Evolutionary conservation across 2,888 invertebrate genomes (phyloP), one percentile per base, ranked within the genome.

Genomic region (Melieria crassipennis): DNA sequence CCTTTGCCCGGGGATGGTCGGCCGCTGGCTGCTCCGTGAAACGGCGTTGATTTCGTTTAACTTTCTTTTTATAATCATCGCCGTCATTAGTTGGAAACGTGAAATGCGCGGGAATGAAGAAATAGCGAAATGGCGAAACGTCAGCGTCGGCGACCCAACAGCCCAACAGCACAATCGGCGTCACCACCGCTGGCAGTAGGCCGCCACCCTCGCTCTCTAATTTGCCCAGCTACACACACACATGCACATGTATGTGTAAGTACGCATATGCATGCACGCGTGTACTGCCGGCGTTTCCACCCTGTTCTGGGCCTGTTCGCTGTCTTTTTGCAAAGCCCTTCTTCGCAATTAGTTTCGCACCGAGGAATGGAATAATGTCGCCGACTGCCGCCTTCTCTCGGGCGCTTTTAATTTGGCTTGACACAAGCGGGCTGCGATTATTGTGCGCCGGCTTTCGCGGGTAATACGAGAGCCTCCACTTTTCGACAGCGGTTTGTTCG

Each of bases 401-500:
- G 45, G 52, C 57, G 46, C 55, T 70, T 46, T 30, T 50, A 42
- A 47, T 62, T 62, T 46, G 10, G 46, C 45, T 10, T 11, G 46
- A 63, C 16, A 7, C 63, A 63, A 30, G 50, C 48, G 30, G 30
- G 30, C 30, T 30, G 30, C 30, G 30, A 30, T 30, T 30, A 30
- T 30, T 30, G 30, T 30, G 30, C 70, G 70, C 60, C 62, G 78
- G 75, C 78, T 78, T 79, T 77, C 76, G 75, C 79, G 83, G 79
- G 83, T 82, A 83, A 83, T 84, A 81, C 78, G 83, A 84, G 83
- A 78, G 73, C 67, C 71, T 70, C 67, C 74, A 67, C 65, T 66
- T 47, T 50, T 46, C 47, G 55, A 45, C 10, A 61, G 30, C 30
- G 2, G 30, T 30, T 30, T 30, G 30, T 30, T 30, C 30, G 30